Evolutionary conservation across 2,113 vertebrate species (phyloP).

Genomic region (Emydura subglobosa): DNA sequence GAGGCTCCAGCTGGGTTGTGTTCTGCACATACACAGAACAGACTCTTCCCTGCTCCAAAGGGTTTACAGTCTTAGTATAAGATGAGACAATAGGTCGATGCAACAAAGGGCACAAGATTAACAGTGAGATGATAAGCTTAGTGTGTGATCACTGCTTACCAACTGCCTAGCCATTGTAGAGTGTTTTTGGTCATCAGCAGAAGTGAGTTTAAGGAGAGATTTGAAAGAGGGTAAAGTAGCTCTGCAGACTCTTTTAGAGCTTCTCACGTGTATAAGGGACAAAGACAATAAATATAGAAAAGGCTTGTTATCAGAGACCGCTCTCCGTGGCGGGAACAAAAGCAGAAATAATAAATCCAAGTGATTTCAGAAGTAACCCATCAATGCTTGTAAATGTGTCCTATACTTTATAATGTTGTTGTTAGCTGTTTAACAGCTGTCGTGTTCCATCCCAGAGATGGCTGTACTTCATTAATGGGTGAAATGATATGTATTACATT

Average conservation of each 20-base stretch:
- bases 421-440: background rate
- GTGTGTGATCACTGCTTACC: background rate
- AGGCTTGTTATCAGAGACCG: background rate
- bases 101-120: background rate
- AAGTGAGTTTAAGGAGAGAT: background rate
- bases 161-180: background rate
- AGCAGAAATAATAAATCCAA: background rate
- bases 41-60: background rate
- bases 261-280: background rate
- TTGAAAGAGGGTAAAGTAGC: background rate
- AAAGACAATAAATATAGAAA: background rate
- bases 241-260: background rate
- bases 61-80: background rate
- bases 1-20: background rate
- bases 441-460: background rate
- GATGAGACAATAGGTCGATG: background rate
- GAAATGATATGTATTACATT: too few species aligned
- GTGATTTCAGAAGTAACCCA: background rate
- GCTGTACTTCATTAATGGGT: too few species aligned
- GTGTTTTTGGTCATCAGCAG: background rate
- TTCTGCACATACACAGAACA: fast-evolving
- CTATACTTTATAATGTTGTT: background rate
- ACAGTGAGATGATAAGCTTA: background rate
- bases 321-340: background rate
- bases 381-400: background rate